Base-by-base conservation (phyloP, 2,797 vertebrate genomes). In the Lithobates sylvaticus region DNA sequence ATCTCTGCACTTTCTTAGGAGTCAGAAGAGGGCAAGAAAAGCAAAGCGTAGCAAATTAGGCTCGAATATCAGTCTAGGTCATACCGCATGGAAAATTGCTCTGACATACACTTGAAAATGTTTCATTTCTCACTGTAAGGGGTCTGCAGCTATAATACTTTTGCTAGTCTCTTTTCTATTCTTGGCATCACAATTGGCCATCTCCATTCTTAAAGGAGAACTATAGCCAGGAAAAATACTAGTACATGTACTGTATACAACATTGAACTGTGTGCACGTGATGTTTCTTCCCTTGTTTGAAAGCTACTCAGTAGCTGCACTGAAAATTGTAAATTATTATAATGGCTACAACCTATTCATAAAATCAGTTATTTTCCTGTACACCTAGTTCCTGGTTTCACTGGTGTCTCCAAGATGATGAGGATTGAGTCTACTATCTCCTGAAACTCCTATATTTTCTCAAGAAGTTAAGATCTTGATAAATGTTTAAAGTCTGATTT, bases 11-110 rank as follows among this genome's bases (percentile, higher is more conserved):
- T 86, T 47, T 78, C 68, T 54, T 39, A 54, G 47, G 73, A 86
- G 74, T 78, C 54, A 75, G 23, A 75, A 70, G 54, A 86, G 73
- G 65, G 64, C 79, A 78, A 76, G 78, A 86, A 86, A 81, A 86
- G 44, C 26, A 76, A 76, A 58, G 75, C 42, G 58, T 70, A 65
- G 68, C 80, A 87, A 83, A 87, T 87, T 74, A 87, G 64, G 69
- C 58, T 83, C 42, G 21, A 64, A 67, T 61, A 74, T 87, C 76
- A 83, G 29, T 74, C 26, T 72, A 64, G 81, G 76, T 83, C 58
- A 83, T 39, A 36, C 54, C 3, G n/a, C 29, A 29, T 21, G 73
- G 75, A 83, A 67, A 86, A 64, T 58, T 78, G 67, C 29, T 81
- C 65, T 81, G 50, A 69, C 68, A 64, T 21, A 70, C 65, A 27